phyloP scores from a whole-genome alignment of 2,797 vertebrate species.

The Microtus obscurus region DNA sequence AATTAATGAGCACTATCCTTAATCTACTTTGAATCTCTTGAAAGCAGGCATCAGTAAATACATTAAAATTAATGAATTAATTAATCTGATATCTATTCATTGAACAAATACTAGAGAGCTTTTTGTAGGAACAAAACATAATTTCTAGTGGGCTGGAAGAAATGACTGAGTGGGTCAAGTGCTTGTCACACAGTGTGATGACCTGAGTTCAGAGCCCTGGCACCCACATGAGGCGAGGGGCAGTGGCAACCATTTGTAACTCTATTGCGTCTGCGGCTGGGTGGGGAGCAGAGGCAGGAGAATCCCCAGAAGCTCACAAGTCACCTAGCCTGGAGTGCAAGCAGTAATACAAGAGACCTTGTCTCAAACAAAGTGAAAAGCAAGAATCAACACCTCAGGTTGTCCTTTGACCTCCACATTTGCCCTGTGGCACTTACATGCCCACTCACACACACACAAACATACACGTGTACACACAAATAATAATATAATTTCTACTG shows the following conservation, averaged over 20 bases:
- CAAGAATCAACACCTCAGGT: not conserved
- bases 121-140: not conserved
- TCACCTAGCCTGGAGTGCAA: not conserved
- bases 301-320: too few species aligned
- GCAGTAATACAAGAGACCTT: not conserved
- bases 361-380: not conserved
- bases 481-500: not conserved
- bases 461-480: not conserved
- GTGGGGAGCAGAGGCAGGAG: not conserved
- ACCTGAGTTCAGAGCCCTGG: not conserved
- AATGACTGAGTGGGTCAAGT: not conserved
- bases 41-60: slow-evolving; percentile 28
- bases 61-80: slow-evolving; percentile 31
- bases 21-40: not conserved
- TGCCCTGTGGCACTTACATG: not conserved
- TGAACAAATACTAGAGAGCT: not conserved
- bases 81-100: not conserved
- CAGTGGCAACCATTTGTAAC: not conserved
- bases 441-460: not conserved
- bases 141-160: not conserved
- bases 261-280: too few species aligned
- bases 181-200: not conserved
- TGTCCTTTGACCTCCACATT: not conserved
- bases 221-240: not conserved
- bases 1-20: slow-evolving; percentile 6